These are phyloP conservation scores for Druon quercuslanigerum DNA, from an alignment of 1,140 invertebrate species.

Conservation along the genomic window DNA sequence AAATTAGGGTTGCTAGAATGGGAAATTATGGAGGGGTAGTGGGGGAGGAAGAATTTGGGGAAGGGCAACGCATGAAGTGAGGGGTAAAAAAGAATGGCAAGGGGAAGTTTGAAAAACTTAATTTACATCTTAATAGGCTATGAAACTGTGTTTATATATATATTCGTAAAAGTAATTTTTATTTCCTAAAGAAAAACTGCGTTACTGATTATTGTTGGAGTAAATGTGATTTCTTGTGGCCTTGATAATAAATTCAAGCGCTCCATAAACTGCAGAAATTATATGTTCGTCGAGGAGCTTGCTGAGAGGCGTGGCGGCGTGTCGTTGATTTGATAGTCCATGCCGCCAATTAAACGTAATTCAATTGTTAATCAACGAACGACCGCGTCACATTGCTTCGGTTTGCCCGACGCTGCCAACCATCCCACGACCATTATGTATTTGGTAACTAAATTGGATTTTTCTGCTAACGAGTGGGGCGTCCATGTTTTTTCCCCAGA, in stretches of 20 bases:
- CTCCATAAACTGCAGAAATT: not conserved
- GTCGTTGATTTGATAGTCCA: constrained; percentile 48
- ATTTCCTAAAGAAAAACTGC: too few species aligned
- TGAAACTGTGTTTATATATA: too few species aligned
- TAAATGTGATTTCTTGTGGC: too few species aligned
- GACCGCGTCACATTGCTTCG: constrained; percentile 49
- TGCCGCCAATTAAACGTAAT: constrained; percentile 55
- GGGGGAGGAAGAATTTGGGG: too few species aligned
- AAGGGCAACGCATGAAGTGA: too few species aligned
- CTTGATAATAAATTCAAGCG: not conserved
- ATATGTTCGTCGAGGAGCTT: constrained; percentile 26
- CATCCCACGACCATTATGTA: constrained; percentile 53
- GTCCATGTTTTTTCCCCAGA: not conserved
- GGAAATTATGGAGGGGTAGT: too few species aligned
- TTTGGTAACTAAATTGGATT: constrained; percentile 50
- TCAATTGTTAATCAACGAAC: constrained; percentile 59
- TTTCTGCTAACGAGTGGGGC: constrained; percentile 37
- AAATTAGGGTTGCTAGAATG: too few species aligned
- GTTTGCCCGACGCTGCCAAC: constrained; percentile 35
- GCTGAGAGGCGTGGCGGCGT: constrained; percentile 44
- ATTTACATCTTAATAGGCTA: too few species aligned
- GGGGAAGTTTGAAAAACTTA: too few species aligned
- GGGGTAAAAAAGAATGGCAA: too few species aligned
- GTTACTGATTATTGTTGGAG: too few species aligned
- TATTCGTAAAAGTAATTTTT: too few species aligned